A percentile compares a stretch with the other conserved stretches of the same genome.
phyloP scores from a whole-genome alignment of 2,888 invertebrate species.

The Pseudococcus viburni region DNA sequence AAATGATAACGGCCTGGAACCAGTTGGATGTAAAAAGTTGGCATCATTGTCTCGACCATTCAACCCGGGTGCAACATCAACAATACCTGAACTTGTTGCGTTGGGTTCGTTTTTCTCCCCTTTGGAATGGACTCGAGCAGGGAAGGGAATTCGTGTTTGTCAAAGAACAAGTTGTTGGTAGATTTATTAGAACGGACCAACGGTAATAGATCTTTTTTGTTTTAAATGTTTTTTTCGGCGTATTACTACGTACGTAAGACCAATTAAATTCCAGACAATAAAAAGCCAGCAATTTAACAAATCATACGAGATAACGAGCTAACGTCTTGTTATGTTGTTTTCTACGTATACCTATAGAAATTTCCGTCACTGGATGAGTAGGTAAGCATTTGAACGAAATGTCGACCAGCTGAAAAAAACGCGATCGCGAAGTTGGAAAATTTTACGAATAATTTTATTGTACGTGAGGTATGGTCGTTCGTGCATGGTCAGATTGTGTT shows the following conservation, averaged over 20 bases:
- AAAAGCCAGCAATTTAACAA: constrained; percentile 63
- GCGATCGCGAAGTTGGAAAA: constrained; percentile 9
- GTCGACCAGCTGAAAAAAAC: neutral
- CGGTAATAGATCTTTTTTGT: constrained; percentile 53
- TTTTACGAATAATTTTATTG: constrained; percentile 33
- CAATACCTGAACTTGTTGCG: neutral
- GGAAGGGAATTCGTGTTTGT: neutral
- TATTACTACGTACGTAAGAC: constrained; percentile 55
- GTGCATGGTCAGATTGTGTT: neutral
- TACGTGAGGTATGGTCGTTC: neutral
- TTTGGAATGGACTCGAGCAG: neutral
- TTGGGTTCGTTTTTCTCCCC: neutral
- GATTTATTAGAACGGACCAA: constrained; percentile 58
- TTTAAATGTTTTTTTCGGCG: constrained; percentile 36
- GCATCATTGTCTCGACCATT: constrained; percentile 21
- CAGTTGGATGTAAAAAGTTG: constrained; percentile 15
- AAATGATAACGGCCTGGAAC: constrained; percentile 20
- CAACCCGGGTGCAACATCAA: neutral
- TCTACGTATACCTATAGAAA: neutral
- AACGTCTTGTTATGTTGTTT: constrained; percentile 24
- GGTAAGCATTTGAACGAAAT: neutral
- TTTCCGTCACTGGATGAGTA: neutral
- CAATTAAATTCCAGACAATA: constrained; percentile 64
- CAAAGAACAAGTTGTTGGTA: constrained; percentile 57
- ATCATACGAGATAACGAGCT: constrained; percentile 58